These are phyloP conservation scores for Aegithalos caudatus DNA, from an alignment of 2,113 vertebrate species.

Conservation along the genomic window DNA sequence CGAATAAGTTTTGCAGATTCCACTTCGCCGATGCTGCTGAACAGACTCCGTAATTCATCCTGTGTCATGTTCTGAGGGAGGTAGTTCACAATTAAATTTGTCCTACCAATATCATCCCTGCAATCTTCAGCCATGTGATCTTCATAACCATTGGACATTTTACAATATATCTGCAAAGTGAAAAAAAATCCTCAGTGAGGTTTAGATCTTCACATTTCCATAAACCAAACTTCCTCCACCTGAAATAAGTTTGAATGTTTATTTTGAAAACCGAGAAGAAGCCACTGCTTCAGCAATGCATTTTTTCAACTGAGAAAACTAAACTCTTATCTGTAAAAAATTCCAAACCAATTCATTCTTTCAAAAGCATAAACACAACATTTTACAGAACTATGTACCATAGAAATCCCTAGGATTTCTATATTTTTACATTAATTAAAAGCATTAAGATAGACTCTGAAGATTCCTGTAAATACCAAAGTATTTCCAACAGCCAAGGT, in stretches of 20 bases:
- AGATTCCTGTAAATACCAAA: neutral
- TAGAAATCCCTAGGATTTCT: neutral
- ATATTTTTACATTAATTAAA: neutral
- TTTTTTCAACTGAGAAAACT: neutral
- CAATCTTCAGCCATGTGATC: conserved; percentile 97
- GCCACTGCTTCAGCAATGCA: neutral
- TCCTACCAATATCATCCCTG: conserved; percentile 89
- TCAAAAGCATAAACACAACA: neutral
- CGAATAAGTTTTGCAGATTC: conserved; percentile 98
- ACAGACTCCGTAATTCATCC: conserved; percentile 94
- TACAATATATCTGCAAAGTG: conserved; percentile 79
- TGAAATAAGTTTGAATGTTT: neutral
- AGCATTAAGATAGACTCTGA: neutral
- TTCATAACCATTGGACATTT: conserved; percentile 99
- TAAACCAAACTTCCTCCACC: neutral
- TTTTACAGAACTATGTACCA: neutral
- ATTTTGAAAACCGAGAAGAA: neutral
- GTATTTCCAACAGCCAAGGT: neutral
- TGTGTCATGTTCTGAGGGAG: conserved; percentile 98
- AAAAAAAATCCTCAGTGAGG: conserved; percentile 24
- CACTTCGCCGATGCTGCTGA: conserved; percentile 96
- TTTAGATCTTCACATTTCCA: neutral
- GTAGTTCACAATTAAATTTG: conserved; percentile 98
- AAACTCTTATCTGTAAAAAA: neutral
- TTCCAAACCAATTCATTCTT: neutral